Evolutionary conservation across 2,113 vertebrate genomes (phyloP), one percentile per base, ranked within the genome.

Genomic region (Connochaetes taurinus): DNA sequence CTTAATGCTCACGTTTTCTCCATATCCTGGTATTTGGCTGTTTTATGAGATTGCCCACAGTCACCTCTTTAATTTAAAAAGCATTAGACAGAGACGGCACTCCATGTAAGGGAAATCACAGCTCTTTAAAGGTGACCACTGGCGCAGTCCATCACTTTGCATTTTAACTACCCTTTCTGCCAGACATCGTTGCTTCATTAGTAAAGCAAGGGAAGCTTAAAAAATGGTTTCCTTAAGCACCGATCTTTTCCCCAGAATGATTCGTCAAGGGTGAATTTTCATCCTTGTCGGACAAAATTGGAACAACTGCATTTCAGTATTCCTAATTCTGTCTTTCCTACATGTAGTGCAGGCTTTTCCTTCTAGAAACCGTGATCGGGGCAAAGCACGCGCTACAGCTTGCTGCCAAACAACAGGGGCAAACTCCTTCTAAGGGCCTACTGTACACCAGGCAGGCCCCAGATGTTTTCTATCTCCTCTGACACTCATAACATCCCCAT

Each of bases 41-140:
- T 91, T 97, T 97, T 91, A 96, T 27, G 96, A 97, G 91, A 83
- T 36, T 55, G 85, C 84, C 94, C 92, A 96, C 29, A 76, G 96
- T 87, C 88, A 84, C 95, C 85, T 96, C 87, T 97, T 92, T 96
- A 80, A 97, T 95, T 97, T 92, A 89, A 87, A 97, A 97, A 55
- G 91, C 92, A 93, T 89, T 87, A 95, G 91, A 74, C 76, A 91
- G 87, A 97, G 53, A 82, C 9, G 76, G 21, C n/a, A 97, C 92
- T 62, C 33, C 2, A 6, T 71, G 21, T 23, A 93, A 91, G 92
- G 93, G 97, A 96, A 95, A 86, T 86, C 93, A 13, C 50, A 16
- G 87, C 67, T 80, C 67, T 96, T 76, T 36, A 71, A 43, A 91
- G 85, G 60, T 76, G 92, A 91, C 85, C 67, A 94, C 43, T 9